Conservation (phyloP, 2,797 vertebrate species). For the Oreochromis grahami region DNA sequence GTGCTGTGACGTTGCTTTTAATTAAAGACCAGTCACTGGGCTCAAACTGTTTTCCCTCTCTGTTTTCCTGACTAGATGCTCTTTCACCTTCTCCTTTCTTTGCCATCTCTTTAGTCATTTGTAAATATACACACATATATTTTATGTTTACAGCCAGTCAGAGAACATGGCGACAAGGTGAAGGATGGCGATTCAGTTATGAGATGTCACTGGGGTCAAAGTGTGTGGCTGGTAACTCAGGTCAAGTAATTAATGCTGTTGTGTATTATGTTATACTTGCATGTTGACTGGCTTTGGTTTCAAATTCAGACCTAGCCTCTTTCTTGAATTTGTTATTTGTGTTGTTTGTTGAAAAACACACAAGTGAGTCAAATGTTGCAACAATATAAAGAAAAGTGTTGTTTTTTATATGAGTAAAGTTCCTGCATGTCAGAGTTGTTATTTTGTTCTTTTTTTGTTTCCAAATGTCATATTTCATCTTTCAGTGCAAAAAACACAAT, state of each 20-base stretch:
- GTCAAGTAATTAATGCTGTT: not conserved
- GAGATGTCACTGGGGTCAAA: not conserved
- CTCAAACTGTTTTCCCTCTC: slow-evolving; percentile 8
- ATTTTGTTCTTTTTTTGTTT: not conserved
- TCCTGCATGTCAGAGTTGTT: not conserved
- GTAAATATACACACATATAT: not conserved
- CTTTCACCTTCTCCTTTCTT: not conserved
- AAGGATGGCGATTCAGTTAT: not conserved
- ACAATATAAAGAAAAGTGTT: not conserved
- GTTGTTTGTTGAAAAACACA: slow-evolving; percentile 9
- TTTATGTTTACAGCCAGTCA: not conserved
- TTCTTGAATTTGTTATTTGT: slow-evolving; percentile 5
- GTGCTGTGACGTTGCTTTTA: slow-evolving; percentile 33
- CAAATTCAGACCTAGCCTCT: not conserved
- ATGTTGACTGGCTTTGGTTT: not conserved
- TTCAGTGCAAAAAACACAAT: not conserved
- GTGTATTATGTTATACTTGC: not conserved
- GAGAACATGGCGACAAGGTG: not conserved
- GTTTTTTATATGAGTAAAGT: not conserved
- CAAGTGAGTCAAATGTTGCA: slow-evolving; percentile 4
- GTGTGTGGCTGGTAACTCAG: not conserved
- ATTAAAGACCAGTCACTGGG: slow-evolving; percentile 33
- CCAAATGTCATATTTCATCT: not conserved
- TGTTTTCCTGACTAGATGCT: not conserved
- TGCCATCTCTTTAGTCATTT: not conserved